Base-by-base conservation (phyloP, 1,140 invertebrate species). In the Formica selysi region DNA sequence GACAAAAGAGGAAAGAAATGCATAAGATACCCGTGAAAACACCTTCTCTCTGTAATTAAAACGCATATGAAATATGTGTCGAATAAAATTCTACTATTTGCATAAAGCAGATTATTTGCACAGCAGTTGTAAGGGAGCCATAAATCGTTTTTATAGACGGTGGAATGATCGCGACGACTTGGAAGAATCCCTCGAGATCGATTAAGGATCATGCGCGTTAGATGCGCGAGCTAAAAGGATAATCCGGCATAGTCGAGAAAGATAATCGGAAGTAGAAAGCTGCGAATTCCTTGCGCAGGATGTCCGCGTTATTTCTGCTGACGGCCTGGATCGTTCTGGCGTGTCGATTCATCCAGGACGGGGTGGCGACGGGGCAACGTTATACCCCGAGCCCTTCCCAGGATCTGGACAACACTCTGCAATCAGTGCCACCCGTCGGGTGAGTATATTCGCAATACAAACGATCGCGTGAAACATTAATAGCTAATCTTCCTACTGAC, bases 341-440 rank as follows among this genome's bases (percentile, higher is more conserved):
- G 32, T 67, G 79, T 70, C 62, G 48, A 38, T 59, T 85, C 26
- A 38, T 88, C 61, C 54, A 89, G 48, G 89, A 88, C 22, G 76
- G 61, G 26, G 38, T 62, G 59, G 81, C 87, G 65, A 88, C 90
- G 19, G 89, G 90, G 13, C 84, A 89, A 73, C 87, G 91, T 44
- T 90, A 89, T 73, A 89, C 88, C 41, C 62, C 87, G 19, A 86
- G 83, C 57, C 80, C 91, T 10, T 51, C 80, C 0, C 91, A 90
- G 38, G 92, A 92, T 54, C 67, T 91, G 54, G 90, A 92, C 59
- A 91, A 93, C 44, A 90, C 90, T 48, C 59, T 88, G 65, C 93
- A 92, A 87, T 89, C 91, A 36, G 86, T 84, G 68, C 76, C 90
- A 76, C 87, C 87, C 19, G 64, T 78, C 62, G 93, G 93, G 93